Evolutionary conservation across 1,140 invertebrate genomes (phyloP).

Genomic region (Drosophila mauritiana): DNA sequence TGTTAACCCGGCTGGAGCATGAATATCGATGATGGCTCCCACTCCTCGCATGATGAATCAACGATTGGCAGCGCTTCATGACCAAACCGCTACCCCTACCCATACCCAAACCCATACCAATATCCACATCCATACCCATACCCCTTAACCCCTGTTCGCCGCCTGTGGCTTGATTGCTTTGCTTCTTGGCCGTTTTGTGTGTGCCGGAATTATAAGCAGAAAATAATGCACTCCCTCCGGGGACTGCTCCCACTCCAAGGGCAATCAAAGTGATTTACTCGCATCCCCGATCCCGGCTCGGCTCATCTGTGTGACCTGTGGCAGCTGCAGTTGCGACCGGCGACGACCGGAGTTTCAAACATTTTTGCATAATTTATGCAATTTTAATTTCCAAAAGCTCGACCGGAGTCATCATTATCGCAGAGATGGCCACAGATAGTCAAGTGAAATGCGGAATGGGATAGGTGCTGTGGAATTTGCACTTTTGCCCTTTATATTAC

Average conservation of each 20-base stretch:
- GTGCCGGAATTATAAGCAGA: constrained; percentile 66
- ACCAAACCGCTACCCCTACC: not conserved
- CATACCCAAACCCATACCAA: not conserved
- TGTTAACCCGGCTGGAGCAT: constrained; percentile 43
- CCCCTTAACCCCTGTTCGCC: not conserved
- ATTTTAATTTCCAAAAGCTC: constrained; percentile 56
- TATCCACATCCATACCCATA: not conserved
- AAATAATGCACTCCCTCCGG: constrained; percentile 69
- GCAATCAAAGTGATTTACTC: constrained; percentile 66
- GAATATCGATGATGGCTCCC: constrained; percentile 62
- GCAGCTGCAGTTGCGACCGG: constrained; percentile 31
- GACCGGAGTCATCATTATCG: constrained; percentile 51
- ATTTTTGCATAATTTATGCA: constrained; percentile 62
- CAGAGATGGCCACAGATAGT: constrained; percentile 23
- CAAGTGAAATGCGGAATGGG: not conserved
- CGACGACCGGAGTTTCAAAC: constrained; percentile 27
- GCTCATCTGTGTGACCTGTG: constrained; percentile 36
- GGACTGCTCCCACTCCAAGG: constrained; percentile 57
- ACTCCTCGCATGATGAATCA: constrained; percentile 41
- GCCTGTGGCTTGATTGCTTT: constrained; percentile 33
- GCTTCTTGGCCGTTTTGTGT: constrained; percentile 40
- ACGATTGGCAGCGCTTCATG: constrained; percentile 31
- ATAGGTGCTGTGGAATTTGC: constrained; percentile 24
- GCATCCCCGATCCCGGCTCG: constrained; percentile 19
- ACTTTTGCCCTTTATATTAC: constrained; percentile 55